Evolutionary conservation across 2,113 vertebrate genomes (phyloP).

Genomic region (Strix uralensis): DNA sequence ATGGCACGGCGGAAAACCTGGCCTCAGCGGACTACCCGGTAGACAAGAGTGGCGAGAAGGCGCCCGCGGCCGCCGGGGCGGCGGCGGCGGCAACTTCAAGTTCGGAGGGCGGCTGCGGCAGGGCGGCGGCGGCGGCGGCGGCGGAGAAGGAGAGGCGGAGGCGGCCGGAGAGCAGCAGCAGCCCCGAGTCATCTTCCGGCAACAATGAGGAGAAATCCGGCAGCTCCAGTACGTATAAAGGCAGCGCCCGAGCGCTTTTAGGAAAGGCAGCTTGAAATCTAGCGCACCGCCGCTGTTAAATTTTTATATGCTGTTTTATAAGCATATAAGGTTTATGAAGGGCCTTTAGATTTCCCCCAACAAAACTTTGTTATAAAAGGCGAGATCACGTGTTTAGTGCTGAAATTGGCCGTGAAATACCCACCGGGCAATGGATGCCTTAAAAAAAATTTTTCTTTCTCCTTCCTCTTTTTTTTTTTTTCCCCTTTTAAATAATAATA

Average conservation of each 20-base stretch:
- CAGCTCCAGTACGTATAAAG: constrained; percentile 93
- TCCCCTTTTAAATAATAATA: constrained; percentile 37
- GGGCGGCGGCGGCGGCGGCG: constrained; percentile 72
- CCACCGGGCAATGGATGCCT: constrained; percentile 81
- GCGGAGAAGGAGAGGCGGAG: constrained; percentile 80
- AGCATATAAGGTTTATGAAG: constrained; percentile 98
- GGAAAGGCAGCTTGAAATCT: constrained; percentile 84
- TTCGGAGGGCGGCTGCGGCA: constrained; percentile 82
- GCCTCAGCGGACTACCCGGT: constrained; percentile 78
- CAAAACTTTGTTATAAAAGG: constrained; percentile 98
- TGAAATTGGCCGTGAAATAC: constrained; percentile 99
- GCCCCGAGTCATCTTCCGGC: constrained; percentile 93
- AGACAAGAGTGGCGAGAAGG: constrained; percentile 82
- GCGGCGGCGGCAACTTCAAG: constrained; percentile 80
- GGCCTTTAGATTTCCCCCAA: constrained; percentile 95
- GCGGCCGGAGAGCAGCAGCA: constrained; percentile 87
- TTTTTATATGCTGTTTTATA: constrained; percentile 99
- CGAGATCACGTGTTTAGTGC: constrained; percentile 97
- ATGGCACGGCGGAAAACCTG: constrained; percentile 84
- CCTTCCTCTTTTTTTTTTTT: background rate
- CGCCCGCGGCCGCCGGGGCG: constrained; percentile 77
- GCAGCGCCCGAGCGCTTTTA: constrained; percentile 83
- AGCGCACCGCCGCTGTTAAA: constrained; percentile 92
- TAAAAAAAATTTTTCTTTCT: background rate
- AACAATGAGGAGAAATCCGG: constrained; percentile 94